Conservation (phyloP, 53 echinoderm and acorn worm species). For the Actinopyga echinites region DNA sequence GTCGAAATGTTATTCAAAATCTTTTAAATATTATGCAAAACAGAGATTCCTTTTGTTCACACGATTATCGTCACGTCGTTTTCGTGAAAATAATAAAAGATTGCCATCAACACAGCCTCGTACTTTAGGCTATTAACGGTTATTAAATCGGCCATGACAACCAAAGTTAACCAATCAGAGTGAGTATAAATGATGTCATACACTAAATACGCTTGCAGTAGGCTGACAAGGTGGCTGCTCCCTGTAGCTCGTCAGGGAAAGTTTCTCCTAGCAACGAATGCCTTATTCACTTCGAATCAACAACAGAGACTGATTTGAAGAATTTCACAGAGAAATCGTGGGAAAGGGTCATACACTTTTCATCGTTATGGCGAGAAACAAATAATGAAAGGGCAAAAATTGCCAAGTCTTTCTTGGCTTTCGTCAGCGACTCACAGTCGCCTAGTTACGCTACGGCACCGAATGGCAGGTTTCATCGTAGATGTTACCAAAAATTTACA, state of each 20-base stretch:
- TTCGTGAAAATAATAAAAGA: background rate
- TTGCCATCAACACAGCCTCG: conserved; percentile 9
- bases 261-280: background rate
- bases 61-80: background rate
- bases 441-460: no score
- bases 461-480: no score
- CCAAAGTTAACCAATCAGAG: background rate
- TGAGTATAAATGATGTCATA: conserved; percentile 1
- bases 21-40: conserved; percentile 18
- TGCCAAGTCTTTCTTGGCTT: no score
- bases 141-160: conserved; percentile 10
- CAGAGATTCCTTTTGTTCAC: background rate
- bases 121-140: conserved; percentile 2
- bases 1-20: background rate
- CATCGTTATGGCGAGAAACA: no score
- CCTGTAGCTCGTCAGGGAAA: background rate
- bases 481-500: no score
- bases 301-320: background rate
- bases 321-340: background rate
- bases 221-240: conserved; percentile 11
- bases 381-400: no score
- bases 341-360: no score
- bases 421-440: no score
- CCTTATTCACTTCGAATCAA: conserved; percentile 18
- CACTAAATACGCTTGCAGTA: background rate